phyloP scores from a whole-genome alignment of 1,140 invertebrate genomes.

The Macrobrachium nipponense region DNA sequence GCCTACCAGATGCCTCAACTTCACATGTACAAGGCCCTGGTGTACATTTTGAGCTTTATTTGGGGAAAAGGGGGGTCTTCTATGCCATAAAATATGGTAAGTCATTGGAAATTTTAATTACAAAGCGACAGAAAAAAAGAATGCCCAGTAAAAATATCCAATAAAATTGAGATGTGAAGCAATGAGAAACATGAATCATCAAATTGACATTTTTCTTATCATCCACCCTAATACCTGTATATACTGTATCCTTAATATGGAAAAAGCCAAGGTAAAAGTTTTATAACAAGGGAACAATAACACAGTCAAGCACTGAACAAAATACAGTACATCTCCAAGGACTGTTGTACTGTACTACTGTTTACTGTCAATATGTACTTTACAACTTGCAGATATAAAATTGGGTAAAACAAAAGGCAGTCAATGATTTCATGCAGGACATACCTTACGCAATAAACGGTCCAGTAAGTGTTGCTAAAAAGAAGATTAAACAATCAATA shows the following conservation, averaged over 20 bases:
- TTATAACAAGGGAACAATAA: neutral
- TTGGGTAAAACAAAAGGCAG: neutral
- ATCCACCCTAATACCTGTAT: too few relatives aligned
- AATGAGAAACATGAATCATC: neutral
- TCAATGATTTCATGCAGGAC: constrained; percentile 34
- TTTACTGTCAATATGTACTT: neutral
- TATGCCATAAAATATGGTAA: too few relatives aligned
- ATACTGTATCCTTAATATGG: neutral
- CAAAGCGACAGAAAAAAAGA: neutral
- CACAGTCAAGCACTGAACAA: neutral
- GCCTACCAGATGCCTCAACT: too few relatives aligned
- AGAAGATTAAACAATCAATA: constrained; percentile 33
- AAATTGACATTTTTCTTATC: too few relatives aligned
- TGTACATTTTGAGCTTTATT: too few relatives aligned
- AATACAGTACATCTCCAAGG: neutral
- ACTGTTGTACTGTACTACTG: neutral
- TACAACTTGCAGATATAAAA: too few relatives aligned
- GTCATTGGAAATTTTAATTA: neutral
- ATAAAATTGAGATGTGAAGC: neutral
- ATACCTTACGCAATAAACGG: constrained; percentile 59
- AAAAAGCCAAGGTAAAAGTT: neutral
- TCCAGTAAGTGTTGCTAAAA: constrained; percentile 61
- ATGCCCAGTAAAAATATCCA: neutral
- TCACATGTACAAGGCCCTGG: too few relatives aligned
- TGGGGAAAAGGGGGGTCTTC: too few relatives aligned